These are phyloP conservation scores for Pseudoatta argentina DNA, from an alignment of 1,140 invertebrate species.

Conservation along the genomic window DNA sequence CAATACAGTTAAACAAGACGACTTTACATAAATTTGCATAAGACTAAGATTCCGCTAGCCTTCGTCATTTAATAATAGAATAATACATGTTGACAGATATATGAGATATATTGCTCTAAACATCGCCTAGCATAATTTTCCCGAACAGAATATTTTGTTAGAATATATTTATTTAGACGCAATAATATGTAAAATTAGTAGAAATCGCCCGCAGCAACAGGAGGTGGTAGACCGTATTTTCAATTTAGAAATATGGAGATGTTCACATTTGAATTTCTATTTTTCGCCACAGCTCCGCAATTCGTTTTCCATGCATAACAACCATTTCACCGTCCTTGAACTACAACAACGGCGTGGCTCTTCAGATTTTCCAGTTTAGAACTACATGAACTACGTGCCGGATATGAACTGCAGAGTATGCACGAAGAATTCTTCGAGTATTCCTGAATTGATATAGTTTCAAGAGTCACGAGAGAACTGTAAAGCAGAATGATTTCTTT, in stretches of 20 bases:
- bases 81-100: slow-evolving; percentile 8
- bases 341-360: slow-evolving; percentile 25
- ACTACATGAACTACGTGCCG: slow-evolving; percentile 46
- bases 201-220: background rate
- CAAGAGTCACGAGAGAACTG: background rate
- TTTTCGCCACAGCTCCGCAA: slow-evolving; percentile 39
- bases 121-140: background rate
- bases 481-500: background rate
- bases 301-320: slow-evolving; percentile 53
- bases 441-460: slow-evolving; percentile 53
- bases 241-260: slow-evolving; percentile 51
- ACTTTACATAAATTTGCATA: slow-evolving; percentile 61
- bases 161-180: background rate
- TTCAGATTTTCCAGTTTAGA: slow-evolving; percentile 51
- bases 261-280: slow-evolving; percentile 50
- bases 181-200: slow-evolving; percentile 19
- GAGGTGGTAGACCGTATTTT: slow-evolving; percentile 10
- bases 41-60: slow-evolving; percentile 46
- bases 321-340: slow-evolving; percentile 48
- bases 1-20: slow-evolving; percentile 41
- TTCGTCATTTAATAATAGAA: slow-evolving; percentile 38
- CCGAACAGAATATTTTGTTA: slow-evolving; percentile 16
- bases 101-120: slow-evolving; percentile 15
- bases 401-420: slow-evolving; percentile 36
- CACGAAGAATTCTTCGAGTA: slow-evolving; percentile 54